phyloP scores from a whole-genome alignment of 2,113 vertebrate genomes.

The human region GRCh38 chr1:82812001-82812500 shows the following conservation, averaged over 20 bases:
- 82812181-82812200: not conserved
- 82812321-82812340: not conserved
- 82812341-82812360: too few relatives aligned
- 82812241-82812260: not conserved
- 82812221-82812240: accelerated
- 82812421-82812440: too few relatives aligned
- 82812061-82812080: not conserved
- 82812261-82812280: not conserved
- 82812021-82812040: not conserved
- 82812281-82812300: not conserved
- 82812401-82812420: too few relatives aligned
- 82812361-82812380: too few relatives aligned
- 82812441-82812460: too few relatives aligned
- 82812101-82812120: not conserved
- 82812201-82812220: too few relatives aligned
- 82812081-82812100: not conserved
- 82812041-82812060: not conserved
- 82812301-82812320: not conserved
- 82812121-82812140: not conserved
- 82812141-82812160: not conserved
- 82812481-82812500: too few relatives aligned
- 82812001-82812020: not conserved
- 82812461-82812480: too few relatives aligned
- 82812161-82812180: too few relatives aligned
- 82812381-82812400: too few relatives aligned